Evolutionary conservation across 2,113 vertebrate genomes (phyloP).

Genomic region (Geococcyx californianus): DNA sequence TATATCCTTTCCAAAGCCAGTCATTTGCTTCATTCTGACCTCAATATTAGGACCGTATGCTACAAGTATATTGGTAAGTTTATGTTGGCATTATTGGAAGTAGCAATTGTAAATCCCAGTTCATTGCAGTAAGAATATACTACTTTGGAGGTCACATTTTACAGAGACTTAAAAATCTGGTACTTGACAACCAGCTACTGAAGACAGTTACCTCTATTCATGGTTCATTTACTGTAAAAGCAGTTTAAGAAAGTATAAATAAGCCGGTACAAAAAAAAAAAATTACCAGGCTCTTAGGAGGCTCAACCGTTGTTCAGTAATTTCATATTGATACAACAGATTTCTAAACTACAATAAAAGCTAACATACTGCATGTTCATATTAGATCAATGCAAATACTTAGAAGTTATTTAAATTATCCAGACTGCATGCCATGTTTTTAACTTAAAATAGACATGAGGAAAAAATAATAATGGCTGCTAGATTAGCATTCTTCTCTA

Average conservation of each 20-base stretch:
- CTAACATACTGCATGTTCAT: background rate
- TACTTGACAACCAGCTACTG: background rate
- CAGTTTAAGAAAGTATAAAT: conserved; percentile 24
- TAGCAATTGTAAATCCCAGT: conserved; percentile 27
- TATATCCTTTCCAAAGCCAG: conserved; percentile 27
- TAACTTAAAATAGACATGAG: background rate
- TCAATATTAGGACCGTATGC: background rate
- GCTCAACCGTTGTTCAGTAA: background rate
- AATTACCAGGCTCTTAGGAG: background rate
- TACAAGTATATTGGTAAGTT: background rate
- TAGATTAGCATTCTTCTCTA: background rate
- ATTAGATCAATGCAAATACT: background rate
- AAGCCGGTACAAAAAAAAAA: background rate
- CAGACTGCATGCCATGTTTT: background rate
- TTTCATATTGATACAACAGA: background rate
- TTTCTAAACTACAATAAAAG: background rate
- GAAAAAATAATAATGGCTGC: background rate
- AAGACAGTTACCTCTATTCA: conserved; percentile 34
- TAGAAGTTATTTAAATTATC: background rate
- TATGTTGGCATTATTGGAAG: conserved; percentile 9
- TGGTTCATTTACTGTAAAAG: conserved; percentile 40
- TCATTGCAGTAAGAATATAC: conserved; percentile 2
- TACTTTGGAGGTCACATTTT: background rate
- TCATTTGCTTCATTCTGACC: background rate
- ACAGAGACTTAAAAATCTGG: conserved; percentile 32